Percentiles rank a stretch among this genome's conserved stretches.
Conservation (phyloP, 2,113 vertebrate species). For the Physeter macrocephalus region DNA sequence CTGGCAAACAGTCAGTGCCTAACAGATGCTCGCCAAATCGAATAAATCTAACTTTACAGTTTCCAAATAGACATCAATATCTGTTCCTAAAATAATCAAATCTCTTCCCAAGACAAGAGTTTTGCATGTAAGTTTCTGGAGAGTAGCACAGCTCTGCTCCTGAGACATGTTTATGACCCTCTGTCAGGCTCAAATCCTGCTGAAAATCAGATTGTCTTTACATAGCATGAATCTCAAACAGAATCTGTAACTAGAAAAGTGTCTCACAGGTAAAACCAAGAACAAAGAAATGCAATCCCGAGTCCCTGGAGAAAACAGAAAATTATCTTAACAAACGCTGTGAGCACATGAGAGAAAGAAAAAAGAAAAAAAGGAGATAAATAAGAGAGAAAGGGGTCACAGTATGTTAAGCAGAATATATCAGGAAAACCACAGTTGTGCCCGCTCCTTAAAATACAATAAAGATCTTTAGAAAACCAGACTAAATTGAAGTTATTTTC, state of each 20-base stretch:
- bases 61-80: background rate
- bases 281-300: conserved; percentile 35
- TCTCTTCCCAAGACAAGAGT: background rate
- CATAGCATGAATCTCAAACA: background rate
- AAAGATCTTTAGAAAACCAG: conserved; percentile 23
- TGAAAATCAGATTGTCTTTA: background rate
- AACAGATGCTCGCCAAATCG: background rate
- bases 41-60: background rate
- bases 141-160: background rate
- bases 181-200: background rate
- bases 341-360: background rate
- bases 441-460: background rate
- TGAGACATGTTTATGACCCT: background rate
- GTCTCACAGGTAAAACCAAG: conserved; percentile 45
- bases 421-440: background rate
- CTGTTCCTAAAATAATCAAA: background rate
- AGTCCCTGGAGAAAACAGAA: conserved; percentile 47
- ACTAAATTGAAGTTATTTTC: conserved; percentile 31
- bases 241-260: background rate
- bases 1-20: background rate
- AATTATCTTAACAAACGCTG: conserved; percentile 13
- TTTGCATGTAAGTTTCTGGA: too few species aligned
- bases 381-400: background rate
- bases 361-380: background rate
- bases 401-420: background rate